Base-by-base conservation (phyloP, 2,888 invertebrate genomes). In the Acanthoscelides obtectus region DNA sequence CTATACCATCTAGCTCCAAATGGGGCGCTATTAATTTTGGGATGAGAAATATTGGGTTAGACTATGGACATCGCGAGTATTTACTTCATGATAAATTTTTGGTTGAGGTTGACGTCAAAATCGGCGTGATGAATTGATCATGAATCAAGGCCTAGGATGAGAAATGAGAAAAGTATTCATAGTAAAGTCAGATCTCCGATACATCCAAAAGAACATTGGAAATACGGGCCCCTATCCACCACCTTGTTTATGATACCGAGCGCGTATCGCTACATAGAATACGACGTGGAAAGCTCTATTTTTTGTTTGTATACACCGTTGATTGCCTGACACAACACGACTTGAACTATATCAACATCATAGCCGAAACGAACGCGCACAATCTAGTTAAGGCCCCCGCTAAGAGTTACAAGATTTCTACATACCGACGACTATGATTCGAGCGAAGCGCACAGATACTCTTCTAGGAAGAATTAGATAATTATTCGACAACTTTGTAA, bases 321-420 rank as follows among this genome's bases (percentile, higher is more conserved):
- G 84, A 84, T 83, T 84, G 84, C 84, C 84, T 83, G 83, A 83
- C 85, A 85, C 85, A 85, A 85, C 85, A 85, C 85, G 85, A 85
- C 85, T 83, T 81, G 82, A 84, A 84, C 83, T 80, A 82, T 20
- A 20, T 66, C 20, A 80, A 83, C 83, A 85, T 84, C 84, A 81
- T 82, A 78, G 84, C 83, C 45, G 45, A 45, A 45, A 45, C 45
- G 45, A 45, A 45, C 45, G 5, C 17, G 45, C 45, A 17, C 12
- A 45, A 12, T 45, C 45, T 45, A 45, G 82, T 84, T 83, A 84
- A 85, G 84, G 84, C 84, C 84, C 83, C 84, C 81, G 83, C 84
- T 84, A 84, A 83, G 74, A 79, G 81, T 45, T 45, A 82, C 82
- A 82, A 83, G 78, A 77, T 78, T 75, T 73, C 76, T 76, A 78